Evolutionary conservation across 1,140 invertebrate species (phyloP).

Genomic region (Homarus americanus): DNA sequence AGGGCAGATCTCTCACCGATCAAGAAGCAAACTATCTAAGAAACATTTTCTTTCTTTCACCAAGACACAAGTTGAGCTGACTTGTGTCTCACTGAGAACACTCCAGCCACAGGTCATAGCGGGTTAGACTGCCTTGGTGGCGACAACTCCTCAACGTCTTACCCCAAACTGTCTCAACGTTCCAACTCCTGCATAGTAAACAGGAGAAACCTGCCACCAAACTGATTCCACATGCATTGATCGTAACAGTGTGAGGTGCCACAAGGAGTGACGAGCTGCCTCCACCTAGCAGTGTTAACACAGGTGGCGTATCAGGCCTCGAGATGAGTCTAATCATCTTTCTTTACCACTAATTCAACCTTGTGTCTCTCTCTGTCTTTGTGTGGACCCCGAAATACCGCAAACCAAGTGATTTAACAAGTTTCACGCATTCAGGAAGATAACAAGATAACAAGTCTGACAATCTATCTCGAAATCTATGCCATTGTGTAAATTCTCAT

Average conservation of each 20-base stretch:
- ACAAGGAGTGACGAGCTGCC: not conserved
- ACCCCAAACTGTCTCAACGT: not conserved
- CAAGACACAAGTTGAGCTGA: not conserved
- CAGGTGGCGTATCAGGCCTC: too few species aligned
- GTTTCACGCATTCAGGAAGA: too few species aligned
- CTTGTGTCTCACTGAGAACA: not conserved
- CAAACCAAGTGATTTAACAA: too few species aligned
- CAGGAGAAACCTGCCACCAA: not conserved
- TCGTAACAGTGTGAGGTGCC: not conserved
- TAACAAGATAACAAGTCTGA: too few species aligned
- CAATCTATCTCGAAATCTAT: too few species aligned
- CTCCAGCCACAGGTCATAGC: not conserved
- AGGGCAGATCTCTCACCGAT: not conserved
- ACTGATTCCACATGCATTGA: slow-evolving; percentile 15
- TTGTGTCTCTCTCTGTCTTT: too few species aligned
- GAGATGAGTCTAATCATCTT: too few species aligned
- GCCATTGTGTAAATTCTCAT: too few species aligned
- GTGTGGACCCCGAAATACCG: too few species aligned
- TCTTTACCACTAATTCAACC: too few species aligned
- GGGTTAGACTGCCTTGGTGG: not conserved
- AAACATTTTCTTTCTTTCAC: not conserved
- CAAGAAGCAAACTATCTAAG: not conserved
- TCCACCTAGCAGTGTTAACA: too few species aligned
- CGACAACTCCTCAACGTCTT: not conserved
- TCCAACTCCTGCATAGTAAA: not conserved